Evolutionary conservation across 2,888 invertebrate genomes (phyloP), one percentile per base, ranked within the genome.

Genomic region (Autographa gamma): DNA sequence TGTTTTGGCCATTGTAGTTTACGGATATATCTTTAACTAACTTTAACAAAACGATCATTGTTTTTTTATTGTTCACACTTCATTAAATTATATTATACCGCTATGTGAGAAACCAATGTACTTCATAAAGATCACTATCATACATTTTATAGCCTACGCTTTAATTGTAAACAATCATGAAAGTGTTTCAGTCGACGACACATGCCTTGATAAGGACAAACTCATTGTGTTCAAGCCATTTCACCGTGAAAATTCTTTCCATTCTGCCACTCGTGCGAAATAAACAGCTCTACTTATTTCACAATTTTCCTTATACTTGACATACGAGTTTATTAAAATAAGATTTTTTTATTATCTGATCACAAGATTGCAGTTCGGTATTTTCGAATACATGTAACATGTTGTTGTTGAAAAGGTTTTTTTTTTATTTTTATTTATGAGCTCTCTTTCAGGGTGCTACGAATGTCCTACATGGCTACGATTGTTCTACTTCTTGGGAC

Each of bases 161-260:
- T 56, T 56, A 56, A 56, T 19, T 59, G n/a, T 2, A 13, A 59
- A 38, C 43, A 48, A 48, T 52, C 31, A 62, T 31, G 16, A 19
- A 25, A 60, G 43, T 43, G 25, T 43, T 43, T n/a, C 41, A 61
- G 7, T 54, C 13, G 31, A 11, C 48, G 4, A 13, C 11, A 61
- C 13, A 31, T 58, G 6, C 4, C 6, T 63, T 14, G 66, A 69
- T 74, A 79, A 69, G 43, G 0, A 43, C 31, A 62, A 25, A 14
- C 16, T 7, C 34, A 79, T 76, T 79, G 76, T 79, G 66, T 76
- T 61, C 19, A 52, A 64, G 66, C 43, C 64, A 63, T 80, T 69
- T 48, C 38, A 16, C 54, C 69, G 16, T 70, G 56, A 69, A 62
- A 11, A 72, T 70, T 63, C 1, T 58, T 64, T 68, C 48, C 34